These are phyloP conservation scores for Syngnathus acus DNA, from an alignment of 2,797 vertebrate species.

Conservation along the genomic window DNA sequence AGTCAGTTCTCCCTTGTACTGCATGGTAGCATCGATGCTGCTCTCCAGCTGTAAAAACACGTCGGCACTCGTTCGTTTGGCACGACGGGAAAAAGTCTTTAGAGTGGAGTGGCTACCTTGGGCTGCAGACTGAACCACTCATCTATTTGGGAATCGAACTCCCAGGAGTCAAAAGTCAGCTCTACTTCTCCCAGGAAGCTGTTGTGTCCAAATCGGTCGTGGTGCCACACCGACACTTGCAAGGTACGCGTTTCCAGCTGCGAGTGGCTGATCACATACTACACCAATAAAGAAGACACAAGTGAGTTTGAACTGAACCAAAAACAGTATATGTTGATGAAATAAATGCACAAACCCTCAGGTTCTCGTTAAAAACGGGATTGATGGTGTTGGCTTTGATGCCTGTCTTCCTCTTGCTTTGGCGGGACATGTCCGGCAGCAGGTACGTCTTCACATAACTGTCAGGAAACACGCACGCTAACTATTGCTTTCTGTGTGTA, in stretches of 20 bases:
- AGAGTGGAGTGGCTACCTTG: conserved; percentile 68
- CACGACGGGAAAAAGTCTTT: neutral
- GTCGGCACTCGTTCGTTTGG: neutral
- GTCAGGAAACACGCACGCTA: conserved; percentile 3
- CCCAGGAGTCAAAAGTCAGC: conserved; percentile 91
- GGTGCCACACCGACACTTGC: conserved; percentile 94
- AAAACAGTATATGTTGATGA: neutral
- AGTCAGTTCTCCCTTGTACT: conserved; percentile 93
- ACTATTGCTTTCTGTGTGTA: neutral
- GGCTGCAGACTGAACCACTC: conserved; percentile 89
- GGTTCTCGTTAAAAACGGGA: conserved; percentile 88
- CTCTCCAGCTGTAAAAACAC: conserved; percentile 69
- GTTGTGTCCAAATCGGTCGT: conserved; percentile 91
- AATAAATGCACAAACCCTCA: conserved; percentile 74
- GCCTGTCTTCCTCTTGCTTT: conserved; percentile 95
- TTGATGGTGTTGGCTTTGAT: conserved; percentile 85
- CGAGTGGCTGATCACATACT: conserved; percentile 96
- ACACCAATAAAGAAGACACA: conserved; percentile 11
- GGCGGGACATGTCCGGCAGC: conserved; percentile 88
- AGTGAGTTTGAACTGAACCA: neutral
- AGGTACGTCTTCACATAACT: conserved; percentile 97
- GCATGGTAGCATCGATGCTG: conserved; percentile 73
- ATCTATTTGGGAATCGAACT: conserved; percentile 85
- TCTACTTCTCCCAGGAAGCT: conserved; percentile 95
- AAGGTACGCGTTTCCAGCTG: conserved; percentile 91